Base-by-base conservation (phyloP, 2,113 vertebrate genomes). In the Trichomycterus rosablanca region DNA sequence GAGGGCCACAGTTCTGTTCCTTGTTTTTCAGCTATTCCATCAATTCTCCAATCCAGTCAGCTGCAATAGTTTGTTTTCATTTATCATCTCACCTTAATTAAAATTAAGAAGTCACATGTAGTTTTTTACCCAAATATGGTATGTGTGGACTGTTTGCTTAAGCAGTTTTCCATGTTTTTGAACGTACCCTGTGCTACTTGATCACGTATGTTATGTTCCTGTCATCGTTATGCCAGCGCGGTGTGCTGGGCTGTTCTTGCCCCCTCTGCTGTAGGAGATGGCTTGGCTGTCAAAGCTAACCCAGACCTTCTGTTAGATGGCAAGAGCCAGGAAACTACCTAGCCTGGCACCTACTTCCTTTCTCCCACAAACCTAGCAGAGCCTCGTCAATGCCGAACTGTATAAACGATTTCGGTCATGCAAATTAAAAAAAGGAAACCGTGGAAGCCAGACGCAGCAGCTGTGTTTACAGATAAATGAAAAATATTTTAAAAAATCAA, bases 311-410 rank as follows among this genome's bases (percentile, higher is more conserved):
- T 83, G 80, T 81, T 82, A 58, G 63, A 50, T 66, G 43, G 51
- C 50, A 22, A 44, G 59, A 71, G 79, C 81, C 80, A 83, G 76
- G 70, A 80, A 80, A 78, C 64, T 68, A 76, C 78, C 73, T 68
- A 66, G 72, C 78, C 61, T 73, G 70, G 60, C 50, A 37, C 56
- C 45, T 57, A 64, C 71, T 80, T 80, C 73, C 76, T 77, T 58
- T 70, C 58, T 52, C 30, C 46, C 46, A 10, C 55, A 45, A 58
- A 72, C 56, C 76, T 66, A 68, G 70, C 68, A 76, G 77, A 76
- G 69, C 71, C 63, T 68, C 32, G 77, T 74, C 82, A 67, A 80
- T 63, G 77, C 75, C 69, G 74, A 51, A 60, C 64, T 54, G 66
- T 54, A 63, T 71, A 57, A 71, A 71, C 66, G 65, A 66, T 65